Evolutionary conservation across 1,140 invertebrate species (phyloP), one percentile per base, ranked within the genome.

Genomic region (Drosophila sproati): DNA sequence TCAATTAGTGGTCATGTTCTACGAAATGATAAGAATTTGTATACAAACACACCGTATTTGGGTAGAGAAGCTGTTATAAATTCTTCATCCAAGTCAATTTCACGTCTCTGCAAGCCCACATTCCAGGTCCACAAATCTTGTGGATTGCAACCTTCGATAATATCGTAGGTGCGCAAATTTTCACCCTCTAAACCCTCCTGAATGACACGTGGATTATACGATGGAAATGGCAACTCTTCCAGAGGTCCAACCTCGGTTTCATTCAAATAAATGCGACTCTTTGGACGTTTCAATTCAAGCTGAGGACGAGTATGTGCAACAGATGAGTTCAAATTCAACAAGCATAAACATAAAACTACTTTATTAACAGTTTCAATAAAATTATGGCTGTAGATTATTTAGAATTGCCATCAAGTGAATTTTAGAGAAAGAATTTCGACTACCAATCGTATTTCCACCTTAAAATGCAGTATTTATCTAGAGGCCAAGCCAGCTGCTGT

Each of bases 91-190:
- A 82, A 29, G 1, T 92, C 66, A 4, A 80, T 79, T 56, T 92
- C 91, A 2, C 75, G 70, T 10, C 54, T 61, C 39, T 92, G 91
- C 51, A 81, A 48, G 39, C 76, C 82, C 10, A 81, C 51, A 56
- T 92, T 91, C 91, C 91, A 92, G 32, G 91, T 92, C 91, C 91
- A 92, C 4, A 92, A 32, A 70, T 92, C 91, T 35, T 80, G 61
- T 0, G 72, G 75, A 51, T 20, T 86, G 29, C 82, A 87, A 5
- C 88, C 88, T 12, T 89, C 78, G 37, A 92, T 91, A 4, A 92
- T 52, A 50, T 92, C 91, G 48, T 70, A 88, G n/a, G 82, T 76
- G 35, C 73, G 61, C 1, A 92, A 37, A 29, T 92, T 76, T 55
- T 92, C 83, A 0, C 66, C 74, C 10, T 92, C 91, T 8, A 92